A percentile compares a stretch with the other conserved stretches of the same genome.
Conservation (phyloP, 2,113 vertebrate genomes). For the Syngnathus floridae region DNA sequence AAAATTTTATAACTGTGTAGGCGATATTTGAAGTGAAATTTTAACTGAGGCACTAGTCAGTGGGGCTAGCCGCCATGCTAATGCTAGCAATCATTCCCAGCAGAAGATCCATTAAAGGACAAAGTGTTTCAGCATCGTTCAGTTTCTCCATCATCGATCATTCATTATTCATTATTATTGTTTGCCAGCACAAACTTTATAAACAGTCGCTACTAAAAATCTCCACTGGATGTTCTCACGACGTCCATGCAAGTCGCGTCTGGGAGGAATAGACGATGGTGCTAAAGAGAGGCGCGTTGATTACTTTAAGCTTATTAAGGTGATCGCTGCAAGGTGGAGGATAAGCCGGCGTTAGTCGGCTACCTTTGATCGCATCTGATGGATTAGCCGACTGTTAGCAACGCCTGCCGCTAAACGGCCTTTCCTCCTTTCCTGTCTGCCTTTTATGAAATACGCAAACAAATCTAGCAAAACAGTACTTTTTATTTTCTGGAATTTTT, state of each 20-base stretch:
- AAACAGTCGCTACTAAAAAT: not conserved
- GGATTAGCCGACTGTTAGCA: conserved; percentile 55
- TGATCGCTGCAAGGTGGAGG: conserved; percentile 47
- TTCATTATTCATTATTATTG: conserved; percentile 37
- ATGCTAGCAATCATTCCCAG: not conserved
- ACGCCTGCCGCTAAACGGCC: conserved; percentile 24
- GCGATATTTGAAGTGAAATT: too few species aligned
- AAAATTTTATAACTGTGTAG: too few species aligned
- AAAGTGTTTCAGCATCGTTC: conserved; percentile 11
- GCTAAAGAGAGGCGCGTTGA: not conserved
- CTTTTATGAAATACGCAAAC: not conserved
- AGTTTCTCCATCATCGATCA: not conserved
- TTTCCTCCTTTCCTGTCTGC: not conserved
- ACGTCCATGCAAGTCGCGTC: not conserved
- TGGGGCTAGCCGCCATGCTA: not conserved
- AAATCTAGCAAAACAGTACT: too few species aligned
- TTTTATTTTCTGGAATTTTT: too few species aligned
- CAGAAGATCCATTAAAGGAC: not conserved
- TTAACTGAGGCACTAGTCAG: too few species aligned
- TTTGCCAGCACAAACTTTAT: conserved; percentile 21
- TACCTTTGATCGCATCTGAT: conserved; percentile 59
- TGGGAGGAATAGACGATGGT: not conserved
- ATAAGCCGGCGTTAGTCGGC: conserved; percentile 59
- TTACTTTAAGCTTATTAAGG: conserved; percentile 60
- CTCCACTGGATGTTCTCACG: not conserved